These are phyloP conservation scores for chimpanzee (Pan troglodytes) DNA, from an alignment of 2,113 vertebrate genomes.

Conservation along the genomic window DNA sequence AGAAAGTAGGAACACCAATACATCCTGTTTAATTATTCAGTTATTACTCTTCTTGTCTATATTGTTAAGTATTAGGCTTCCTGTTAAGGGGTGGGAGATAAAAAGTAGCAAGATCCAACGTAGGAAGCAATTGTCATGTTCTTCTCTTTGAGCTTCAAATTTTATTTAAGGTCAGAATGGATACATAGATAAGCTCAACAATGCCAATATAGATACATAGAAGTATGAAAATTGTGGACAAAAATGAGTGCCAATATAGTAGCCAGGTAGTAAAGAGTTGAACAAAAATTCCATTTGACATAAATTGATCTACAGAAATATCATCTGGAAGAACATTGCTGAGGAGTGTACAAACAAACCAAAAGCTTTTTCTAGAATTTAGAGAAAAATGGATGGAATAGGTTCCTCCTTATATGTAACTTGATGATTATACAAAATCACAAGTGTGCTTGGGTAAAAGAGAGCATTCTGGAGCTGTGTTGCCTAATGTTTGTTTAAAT, in stretches of 20 bases:
- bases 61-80: neutral
- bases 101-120: neutral
- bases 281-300: slow-evolving; percentile 5
- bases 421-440: neutral
- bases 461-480: neutral
- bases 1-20: neutral
- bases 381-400: neutral
- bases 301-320: neutral
- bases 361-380: neutral
- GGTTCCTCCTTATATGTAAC: neutral
- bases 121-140: neutral
- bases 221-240: neutral
- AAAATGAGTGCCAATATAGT: neutral
- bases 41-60: neutral
- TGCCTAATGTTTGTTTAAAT: neutral
- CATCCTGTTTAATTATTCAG: neutral
- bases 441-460: neutral
- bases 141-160: neutral
- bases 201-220: neutral
- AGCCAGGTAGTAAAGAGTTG: neutral
- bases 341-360: neutral
- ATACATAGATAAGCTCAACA: neutral
- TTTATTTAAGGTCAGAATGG: neutral
- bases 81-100: neutral
- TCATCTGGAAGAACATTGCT: neutral